Conservation (phyloP, 2,113 vertebrate species). For the Myotis lucifugus region DNA sequence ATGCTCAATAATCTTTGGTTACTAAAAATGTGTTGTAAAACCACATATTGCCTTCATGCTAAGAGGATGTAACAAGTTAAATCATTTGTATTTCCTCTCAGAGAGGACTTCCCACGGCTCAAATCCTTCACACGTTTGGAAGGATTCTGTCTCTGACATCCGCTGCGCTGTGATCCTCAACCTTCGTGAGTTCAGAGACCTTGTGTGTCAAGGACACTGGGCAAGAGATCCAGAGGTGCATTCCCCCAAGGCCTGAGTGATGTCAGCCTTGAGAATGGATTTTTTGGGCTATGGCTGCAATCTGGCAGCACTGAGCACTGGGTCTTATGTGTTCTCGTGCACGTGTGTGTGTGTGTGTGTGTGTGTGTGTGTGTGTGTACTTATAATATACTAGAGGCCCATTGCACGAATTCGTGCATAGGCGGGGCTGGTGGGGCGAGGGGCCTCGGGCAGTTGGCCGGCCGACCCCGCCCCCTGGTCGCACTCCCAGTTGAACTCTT, state of each 20-base stretch:
- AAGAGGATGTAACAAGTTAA: background rate
- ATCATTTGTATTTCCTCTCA: background rate
- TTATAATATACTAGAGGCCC: no score
- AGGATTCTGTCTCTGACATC: background rate
- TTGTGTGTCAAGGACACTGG: background rate
- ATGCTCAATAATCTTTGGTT: background rate
- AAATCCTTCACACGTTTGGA: background rate
- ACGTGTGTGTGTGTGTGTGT: background rate
- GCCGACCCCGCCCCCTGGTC: fast-evolving
- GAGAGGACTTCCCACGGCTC: background rate
- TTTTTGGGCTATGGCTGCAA: background rate
- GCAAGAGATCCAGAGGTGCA: background rate
- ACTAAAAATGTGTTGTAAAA: background rate
- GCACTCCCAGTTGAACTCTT: no score
- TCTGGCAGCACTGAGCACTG: background rate
- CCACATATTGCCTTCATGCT: background rate
- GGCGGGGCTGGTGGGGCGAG: no score
- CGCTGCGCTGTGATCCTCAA: background rate
- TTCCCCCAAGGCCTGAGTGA: background rate
- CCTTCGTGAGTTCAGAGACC: fast-evolving
- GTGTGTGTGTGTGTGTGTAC: background rate
- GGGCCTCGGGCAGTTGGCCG: no score
- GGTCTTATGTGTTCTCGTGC: background rate
- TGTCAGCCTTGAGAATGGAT: no score
- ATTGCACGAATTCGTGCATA: no score